phyloP scores from a whole-genome alignment of 2,797 vertebrate genomes.

The Anableps anableps region DNA sequence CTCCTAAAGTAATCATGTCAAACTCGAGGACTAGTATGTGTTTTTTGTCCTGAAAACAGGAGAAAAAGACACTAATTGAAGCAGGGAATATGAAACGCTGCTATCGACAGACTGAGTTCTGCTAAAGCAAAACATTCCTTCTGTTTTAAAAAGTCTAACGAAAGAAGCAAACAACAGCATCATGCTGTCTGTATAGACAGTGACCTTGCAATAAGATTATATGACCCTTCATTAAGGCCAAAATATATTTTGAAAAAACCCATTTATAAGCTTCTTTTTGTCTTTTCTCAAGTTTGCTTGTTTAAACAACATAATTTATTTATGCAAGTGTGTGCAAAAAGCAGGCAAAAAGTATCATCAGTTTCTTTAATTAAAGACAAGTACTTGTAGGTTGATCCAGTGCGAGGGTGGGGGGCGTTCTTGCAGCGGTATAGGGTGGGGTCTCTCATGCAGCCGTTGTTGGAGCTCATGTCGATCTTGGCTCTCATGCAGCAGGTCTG shows the following conservation, averaged over 20 bases:
- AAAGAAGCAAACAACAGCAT: background rate
- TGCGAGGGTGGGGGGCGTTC: constrained; percentile 92
- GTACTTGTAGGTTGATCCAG: constrained; percentile 89
- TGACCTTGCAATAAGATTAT: too few species aligned
- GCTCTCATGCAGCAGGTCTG: constrained; percentile 96
- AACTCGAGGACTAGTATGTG: background rate
- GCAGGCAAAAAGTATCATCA: background rate
- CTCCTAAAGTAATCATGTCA: background rate
- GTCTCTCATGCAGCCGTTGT: constrained; percentile 97
- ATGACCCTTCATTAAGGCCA: too few species aligned
- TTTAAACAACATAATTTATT: background rate
- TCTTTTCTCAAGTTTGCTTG: background rate
- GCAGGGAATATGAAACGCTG: too few species aligned
- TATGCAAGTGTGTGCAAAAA: background rate
- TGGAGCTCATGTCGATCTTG: constrained; percentile 98
- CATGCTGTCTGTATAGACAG: background rate
- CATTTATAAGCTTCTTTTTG: background rate
- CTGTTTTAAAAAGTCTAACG: background rate
- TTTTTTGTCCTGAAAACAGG: too few species aligned
- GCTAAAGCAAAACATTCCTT: background rate
- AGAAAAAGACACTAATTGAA: too few species aligned
- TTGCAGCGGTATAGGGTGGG: constrained; percentile 98
- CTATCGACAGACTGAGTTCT: background rate
- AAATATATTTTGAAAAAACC: too few species aligned
- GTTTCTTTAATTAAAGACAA: background rate